These are phyloP conservation scores for Ctenosaura bakeri DNA, from an alignment of 2,797 vertebrate genomes.

Conservation along the genomic window DNA sequence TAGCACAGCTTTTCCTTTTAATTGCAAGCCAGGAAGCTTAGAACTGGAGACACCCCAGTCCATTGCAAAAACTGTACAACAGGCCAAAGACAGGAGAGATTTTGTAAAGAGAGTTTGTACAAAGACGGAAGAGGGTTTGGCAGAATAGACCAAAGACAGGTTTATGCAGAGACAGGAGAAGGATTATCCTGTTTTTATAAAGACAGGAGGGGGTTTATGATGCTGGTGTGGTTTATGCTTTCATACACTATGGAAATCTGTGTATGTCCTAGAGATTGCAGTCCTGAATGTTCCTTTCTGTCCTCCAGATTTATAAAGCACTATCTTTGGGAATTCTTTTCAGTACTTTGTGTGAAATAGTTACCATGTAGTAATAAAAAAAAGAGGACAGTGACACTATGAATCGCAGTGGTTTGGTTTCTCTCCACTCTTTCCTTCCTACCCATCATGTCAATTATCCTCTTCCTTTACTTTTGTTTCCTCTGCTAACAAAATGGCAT, in stretches of 20 bases:
- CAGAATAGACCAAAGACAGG: too few species aligned
- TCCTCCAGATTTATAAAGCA: constrained; percentile 49
- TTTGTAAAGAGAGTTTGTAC: constrained; percentile 19
- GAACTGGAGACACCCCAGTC: constrained; percentile 19
- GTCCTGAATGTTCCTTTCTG: constrained; percentile 33
- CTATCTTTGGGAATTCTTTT: constrained; percentile 58
- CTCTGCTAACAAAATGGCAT: background rate
- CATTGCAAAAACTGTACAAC: background rate
- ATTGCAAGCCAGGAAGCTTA: constrained; percentile 7
- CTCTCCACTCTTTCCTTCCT: background rate
- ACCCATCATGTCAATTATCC: accelerated
- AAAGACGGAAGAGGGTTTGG: too few species aligned
- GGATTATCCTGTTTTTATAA: too few species aligned
- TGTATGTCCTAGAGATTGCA: constrained; percentile 42
- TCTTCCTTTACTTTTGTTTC: background rate
- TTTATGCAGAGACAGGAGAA: too few species aligned
- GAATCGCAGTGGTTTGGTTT: background rate
- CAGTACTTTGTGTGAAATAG: constrained; percentile 65
- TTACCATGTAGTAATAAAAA: constrained; percentile 63
- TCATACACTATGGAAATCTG: background rate
- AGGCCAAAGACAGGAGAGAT: constrained; percentile 25
- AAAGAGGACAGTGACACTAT: background rate
- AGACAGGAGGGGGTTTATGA: background rate
- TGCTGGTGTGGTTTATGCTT: background rate
- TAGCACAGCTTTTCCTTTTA: accelerated